Evolutionary conservation across 2,888 invertebrate species (phyloP), one percentile per base, ranked within the genome.

Genomic region (Corythucha ciliata): DNA sequence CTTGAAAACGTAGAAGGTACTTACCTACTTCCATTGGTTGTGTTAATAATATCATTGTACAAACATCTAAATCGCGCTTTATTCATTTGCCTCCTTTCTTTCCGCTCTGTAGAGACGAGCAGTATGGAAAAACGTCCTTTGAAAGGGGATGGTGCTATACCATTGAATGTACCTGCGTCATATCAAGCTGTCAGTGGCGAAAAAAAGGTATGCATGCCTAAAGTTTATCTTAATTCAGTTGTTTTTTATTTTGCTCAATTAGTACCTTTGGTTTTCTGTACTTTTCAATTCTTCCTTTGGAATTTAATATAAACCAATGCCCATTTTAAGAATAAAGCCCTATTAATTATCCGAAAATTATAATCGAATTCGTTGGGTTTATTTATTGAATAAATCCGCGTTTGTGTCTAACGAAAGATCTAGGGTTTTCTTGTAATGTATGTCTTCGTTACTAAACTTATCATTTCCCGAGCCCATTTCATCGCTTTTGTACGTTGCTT

Each of bases 81-180:
- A 29, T 18, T 53, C 41, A 44, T 49, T 45, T 53, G 48, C 42
- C 40, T 25, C 39, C 32, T 21, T n/a, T 10, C 29, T n/a, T 36
- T 16, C 16, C 10, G 14, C 36, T 10, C 16, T 36, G 14, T 14
- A 14, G 10, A 16, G 36, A 36, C 29, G 10, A n/a, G 53, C 42
- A 66, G 66, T 63, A 81, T 81, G 81, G 81, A 81, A 76, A 81
- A 78, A 70, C 79, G 75, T 71, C 81, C 81, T 67, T 69, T 81
- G 66, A 80, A 77, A 70, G 76, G 76, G 63, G 70, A 70, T 60
- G 62, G 65, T 37, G 68, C 74, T 62, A 68, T 71, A 61, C 70
- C 72, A 60, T 68, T 70, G 61, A 72, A 70, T 61, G 69, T 69
- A 64, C 72, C 73, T 60, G 71, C 75, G 48, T 71, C 74, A 57